Evolutionary conservation across 2,888 invertebrate genomes (phyloP).

Genomic region (Antheraea assamensis): DNA sequence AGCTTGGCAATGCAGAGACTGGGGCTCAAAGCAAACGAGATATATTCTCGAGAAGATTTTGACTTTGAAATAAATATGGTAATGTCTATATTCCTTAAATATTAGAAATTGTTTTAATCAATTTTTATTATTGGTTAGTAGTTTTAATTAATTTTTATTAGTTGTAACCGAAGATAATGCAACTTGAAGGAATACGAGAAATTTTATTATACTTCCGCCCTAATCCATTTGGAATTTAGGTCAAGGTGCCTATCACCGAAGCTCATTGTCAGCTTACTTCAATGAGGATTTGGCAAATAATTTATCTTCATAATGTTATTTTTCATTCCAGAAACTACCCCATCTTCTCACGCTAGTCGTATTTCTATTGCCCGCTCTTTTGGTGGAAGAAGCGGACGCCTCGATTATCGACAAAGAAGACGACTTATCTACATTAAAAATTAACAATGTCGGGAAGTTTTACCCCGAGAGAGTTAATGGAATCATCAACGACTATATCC

Average conservation of each 20-base stretch:
- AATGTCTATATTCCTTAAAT: no score
- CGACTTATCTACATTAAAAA: not conserved
- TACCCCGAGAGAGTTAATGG: not conserved
- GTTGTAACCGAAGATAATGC: no score
- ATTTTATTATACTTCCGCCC: no score
- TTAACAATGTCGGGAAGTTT: not conserved
- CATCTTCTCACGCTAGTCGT: not conserved
- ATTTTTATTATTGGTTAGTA: no score
- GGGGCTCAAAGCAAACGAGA: constrained; percentile 31
- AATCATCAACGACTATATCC: not conserved
- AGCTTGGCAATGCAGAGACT: constrained; percentile 33
- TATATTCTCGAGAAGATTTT: constrained; percentile 39
- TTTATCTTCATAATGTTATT: no score
- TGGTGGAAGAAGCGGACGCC: not conserved
- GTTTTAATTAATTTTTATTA: no score
- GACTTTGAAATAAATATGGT: constrained; percentile 32
- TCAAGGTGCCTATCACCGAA: no score
- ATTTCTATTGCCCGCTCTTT: not conserved
- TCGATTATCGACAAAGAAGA: not conserved
- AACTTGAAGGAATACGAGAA: no score
- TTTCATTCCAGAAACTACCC: not conserved
- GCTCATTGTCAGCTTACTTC: no score
- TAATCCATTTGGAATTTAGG: no score
- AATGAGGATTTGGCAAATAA: no score
- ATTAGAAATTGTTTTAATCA: no score